These are phyloP conservation scores for Mythimna ferrago DNA, from an alignment of 2,888 invertebrate genomes.

Conservation along the genomic window DNA sequence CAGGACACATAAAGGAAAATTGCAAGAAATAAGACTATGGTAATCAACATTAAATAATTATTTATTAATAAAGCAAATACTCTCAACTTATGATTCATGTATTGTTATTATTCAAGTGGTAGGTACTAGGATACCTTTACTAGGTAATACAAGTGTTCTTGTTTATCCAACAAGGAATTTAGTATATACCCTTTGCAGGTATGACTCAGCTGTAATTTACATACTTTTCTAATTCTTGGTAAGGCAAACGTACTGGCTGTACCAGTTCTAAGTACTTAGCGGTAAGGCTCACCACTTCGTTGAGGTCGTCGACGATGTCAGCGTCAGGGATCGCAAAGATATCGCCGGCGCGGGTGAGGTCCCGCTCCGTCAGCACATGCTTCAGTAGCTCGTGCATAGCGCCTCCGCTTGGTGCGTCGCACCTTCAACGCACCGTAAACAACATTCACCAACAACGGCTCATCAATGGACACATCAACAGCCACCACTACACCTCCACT, in stretches of 20 bases:
- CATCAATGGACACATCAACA: constrained; percentile 74
- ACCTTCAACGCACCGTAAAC: constrained; percentile 63
- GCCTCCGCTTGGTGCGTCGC: constrained; percentile 35
- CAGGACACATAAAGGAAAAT: constrained; percentile 38
- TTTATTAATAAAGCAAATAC: not conserved
- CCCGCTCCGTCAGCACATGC: constrained; percentile 96
- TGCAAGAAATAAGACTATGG: not conserved
- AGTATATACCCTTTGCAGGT: constrained; percentile 3
- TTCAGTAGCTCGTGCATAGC: constrained; percentile 97
- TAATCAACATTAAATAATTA: constrained; percentile 7
- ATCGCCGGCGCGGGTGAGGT: constrained; percentile 97
- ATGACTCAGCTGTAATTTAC: constrained; percentile 45
- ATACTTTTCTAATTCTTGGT: constrained; percentile 46
- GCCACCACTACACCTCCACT: constrained; percentile 56
- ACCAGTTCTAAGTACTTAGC: constrained; percentile 45
- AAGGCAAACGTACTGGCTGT: constrained; percentile 63
- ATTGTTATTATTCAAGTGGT: constrained; percentile 16
- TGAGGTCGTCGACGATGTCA: constrained; percentile 96
- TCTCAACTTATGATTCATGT: constrained; percentile 46
- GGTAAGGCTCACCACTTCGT: constrained; percentile 93
- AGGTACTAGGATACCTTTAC: not conserved
- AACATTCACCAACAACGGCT: constrained; percentile 63
- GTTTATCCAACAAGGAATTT: constrained; percentile 9
- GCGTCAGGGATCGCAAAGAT: constrained; percentile 97
- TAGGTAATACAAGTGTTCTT: constrained; percentile 1